A percentile compares a stretch with the other conserved stretches of the same genome.
Conservation (phyloP, 2,113 vertebrate species). For the Motacilla alba region DNA sequence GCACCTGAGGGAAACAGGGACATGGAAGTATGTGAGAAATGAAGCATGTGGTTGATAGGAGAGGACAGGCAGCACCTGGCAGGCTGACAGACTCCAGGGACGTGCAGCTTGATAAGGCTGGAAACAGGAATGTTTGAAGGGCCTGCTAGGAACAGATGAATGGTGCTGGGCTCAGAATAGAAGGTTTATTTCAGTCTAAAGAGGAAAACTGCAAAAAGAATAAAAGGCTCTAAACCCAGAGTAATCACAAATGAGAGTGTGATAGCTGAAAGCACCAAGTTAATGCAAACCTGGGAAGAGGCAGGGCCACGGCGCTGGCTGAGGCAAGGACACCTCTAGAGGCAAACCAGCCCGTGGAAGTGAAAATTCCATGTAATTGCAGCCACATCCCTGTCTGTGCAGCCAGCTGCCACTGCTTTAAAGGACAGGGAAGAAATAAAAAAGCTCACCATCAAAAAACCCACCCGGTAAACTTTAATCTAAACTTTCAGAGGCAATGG, state of each 20-base stretch:
- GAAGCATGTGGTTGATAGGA: background rate
- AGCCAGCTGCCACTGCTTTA: background rate
- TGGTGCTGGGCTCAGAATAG: background rate
- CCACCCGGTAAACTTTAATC: background rate
- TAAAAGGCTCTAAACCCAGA: background rate
- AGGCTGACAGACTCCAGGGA: background rate
- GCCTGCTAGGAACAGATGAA: background rate
- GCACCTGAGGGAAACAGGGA: constrained; percentile 33
- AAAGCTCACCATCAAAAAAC: background rate
- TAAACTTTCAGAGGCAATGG: background rate
- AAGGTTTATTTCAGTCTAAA: background rate
- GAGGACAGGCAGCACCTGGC: background rate
- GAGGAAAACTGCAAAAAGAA: background rate
- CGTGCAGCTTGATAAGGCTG: background rate
- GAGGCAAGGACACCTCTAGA: background rate
- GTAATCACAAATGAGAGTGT: background rate
- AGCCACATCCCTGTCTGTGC: background rate
- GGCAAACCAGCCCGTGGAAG: background rate
- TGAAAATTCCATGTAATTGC: background rate
- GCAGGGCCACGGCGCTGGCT: background rate
- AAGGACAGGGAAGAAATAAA: background rate
- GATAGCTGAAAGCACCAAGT: background rate
- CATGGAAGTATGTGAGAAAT: background rate
- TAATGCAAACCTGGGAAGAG: background rate
- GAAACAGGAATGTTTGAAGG: background rate